Percentiles rank a stretch among this genome's conserved stretches.
These are phyloP conservation scores for Hepsetus odoe DNA, from an alignment of 2,113 vertebrate species.

Conservation along the genomic window DNA sequence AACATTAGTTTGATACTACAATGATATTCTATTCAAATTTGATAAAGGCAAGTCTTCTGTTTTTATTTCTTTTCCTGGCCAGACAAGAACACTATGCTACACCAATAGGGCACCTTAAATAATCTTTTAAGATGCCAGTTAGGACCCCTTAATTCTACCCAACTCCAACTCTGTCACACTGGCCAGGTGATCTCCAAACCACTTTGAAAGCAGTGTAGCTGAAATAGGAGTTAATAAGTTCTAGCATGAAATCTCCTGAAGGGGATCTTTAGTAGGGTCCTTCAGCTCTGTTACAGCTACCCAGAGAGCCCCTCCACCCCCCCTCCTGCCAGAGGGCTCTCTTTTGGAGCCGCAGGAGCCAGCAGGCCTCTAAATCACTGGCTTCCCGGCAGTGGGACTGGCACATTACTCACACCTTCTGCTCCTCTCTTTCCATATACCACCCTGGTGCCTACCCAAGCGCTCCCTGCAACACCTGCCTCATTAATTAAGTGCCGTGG, in stretches of 20 bases:
- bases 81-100: too few relatives aligned
- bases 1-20: neutral
- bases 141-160: neutral
- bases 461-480: slow-evolving; percentile 6
- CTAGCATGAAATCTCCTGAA: neutral
- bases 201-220: neutral
- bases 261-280: neutral
- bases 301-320: neutral
- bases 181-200: neutral
- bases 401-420: slow-evolving; percentile 56
- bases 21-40: too few relatives aligned
- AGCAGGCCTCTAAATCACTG: slow-evolving; percentile 36
- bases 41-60: too few relatives aligned
- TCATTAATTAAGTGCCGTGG: slow-evolving; percentile 48
- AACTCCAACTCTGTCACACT: neutral
- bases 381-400: slow-evolving; percentile 40
- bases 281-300: neutral
- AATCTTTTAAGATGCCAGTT: too few relatives aligned
- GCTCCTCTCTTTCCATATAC: slow-evolving; percentile 33
- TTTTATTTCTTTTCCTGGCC: too few relatives aligned
- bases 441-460: slow-evolving; percentile 30
- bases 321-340: neutral
- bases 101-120: too few relatives aligned
- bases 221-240: neutral
- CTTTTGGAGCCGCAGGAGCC: neutral